Base-by-base conservation (phyloP, 64 coral and sea anemone species). In the Actinia tenebrosa region DNA sequence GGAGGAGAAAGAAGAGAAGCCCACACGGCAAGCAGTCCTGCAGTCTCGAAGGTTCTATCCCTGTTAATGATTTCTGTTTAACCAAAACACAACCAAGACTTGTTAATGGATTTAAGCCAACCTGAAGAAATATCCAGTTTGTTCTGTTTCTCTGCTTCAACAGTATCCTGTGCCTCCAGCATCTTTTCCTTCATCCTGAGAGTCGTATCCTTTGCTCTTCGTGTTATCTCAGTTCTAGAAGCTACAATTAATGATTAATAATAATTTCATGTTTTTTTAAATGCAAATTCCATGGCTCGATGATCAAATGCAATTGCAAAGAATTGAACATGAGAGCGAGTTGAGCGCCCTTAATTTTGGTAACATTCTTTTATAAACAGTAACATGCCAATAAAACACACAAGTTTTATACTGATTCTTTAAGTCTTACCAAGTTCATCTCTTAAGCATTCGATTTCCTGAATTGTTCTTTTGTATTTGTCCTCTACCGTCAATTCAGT, bases 51-150 rank as follows among this genome's bases (percentile, higher is more conserved):
- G 6, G 18, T 3, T 2, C 17, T 71, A 30, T 71, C 19, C 16
- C 68, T 3, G 1, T 71, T n/a, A 15, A 71, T 71, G 68, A 17
- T 1, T 22, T 43, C 30, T 37, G 30, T 37, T 0, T 37, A 37
- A 1, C 1, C 30, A 37, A 37, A 37, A 1, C 0, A 50, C 47
- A 50, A 50, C 7, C 47, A 50, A 50, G 30, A 37, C 30, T 37
- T 37, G 30, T 37, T 62, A 52, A 27, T 61, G 25, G 25, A 14
- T 59, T 44, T 77, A 27, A 25, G 19, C 64, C 11, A 61, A 93
- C 97, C 97, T 86, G 97, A 95, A n/a, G 97, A 99, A 89, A 99
- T 99, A 83, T 99, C 97, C 2, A 95, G 26, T 59, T 99, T 99
- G 47, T 95, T 94, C 68, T 95, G 93, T 56, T 99, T 93, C 55